A percentile compares a stretch with the other conserved stretches of the same genome.
phyloP scores from a whole-genome alignment of 2,888 invertebrate genomes.

The Lucinisca nassula region DNA sequence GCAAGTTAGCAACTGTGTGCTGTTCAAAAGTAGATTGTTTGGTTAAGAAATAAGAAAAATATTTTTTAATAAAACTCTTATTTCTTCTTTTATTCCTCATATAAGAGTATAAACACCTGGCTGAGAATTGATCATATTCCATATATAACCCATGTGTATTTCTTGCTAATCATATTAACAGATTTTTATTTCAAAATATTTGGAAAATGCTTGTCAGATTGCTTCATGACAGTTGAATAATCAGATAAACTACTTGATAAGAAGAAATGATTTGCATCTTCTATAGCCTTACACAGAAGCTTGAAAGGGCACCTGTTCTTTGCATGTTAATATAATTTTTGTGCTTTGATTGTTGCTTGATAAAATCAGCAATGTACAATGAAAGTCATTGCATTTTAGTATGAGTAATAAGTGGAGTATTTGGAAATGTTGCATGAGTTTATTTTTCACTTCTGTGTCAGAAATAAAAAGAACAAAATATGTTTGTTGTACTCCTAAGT shows the following conservation, averaged over 20 bases:
- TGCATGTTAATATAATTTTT: background rate
- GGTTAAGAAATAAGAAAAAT: conserved; percentile 3
- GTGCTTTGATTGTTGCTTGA: background rate
- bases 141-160: conserved; percentile 12
- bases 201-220: background rate
- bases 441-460: too few relatives aligned
- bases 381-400: too few relatives aligned
- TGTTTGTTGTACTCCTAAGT: background rate
- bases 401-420: too few relatives aligned
- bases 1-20: conserved; percentile 72
- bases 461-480: background rate
- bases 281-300: background rate
- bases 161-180: conserved; percentile 12
- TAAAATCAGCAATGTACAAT: background rate
- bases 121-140: background rate
- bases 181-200: background rate
- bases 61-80: background rate
- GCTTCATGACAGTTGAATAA: conserved; percentile 32
- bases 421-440: too few relatives aligned
- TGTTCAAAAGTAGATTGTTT: conserved; percentile 13
- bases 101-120: background rate
- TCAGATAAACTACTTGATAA: background rate
- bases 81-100: background rate
- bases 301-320: background rate
- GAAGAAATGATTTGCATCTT: background rate